phyloP scores from a whole-genome alignment of 2,888 invertebrate species.

The Xylota sylvarum region DNA sequence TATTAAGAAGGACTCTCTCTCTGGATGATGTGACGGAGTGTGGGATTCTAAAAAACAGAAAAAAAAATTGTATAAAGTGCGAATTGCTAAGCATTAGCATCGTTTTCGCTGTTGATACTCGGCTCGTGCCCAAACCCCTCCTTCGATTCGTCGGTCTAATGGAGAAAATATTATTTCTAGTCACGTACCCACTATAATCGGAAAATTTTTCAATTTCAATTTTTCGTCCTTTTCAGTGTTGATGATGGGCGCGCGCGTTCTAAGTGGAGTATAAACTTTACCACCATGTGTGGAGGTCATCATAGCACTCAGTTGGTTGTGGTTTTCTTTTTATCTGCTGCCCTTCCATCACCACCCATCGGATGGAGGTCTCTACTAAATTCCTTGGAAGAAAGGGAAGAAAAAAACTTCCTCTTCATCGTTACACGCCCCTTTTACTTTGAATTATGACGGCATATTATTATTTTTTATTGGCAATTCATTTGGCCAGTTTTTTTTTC shows the following conservation, averaged over 20 bases:
- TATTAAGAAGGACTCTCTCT: constrained; percentile 59
- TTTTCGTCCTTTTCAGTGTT: constrained; percentile 43
- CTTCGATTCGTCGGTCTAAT: constrained; percentile 3
- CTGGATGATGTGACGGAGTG: constrained; percentile 15
- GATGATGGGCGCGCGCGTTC: constrained; percentile 27
- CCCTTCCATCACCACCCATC: not conserved
- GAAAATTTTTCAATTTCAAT: constrained; percentile 68
- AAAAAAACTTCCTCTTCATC: not conserved
- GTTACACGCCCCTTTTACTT: constrained; percentile 41
- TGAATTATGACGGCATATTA: constrained; percentile 70
- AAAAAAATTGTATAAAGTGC: constrained; percentile 41
- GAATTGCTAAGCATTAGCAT: constrained; percentile 65
- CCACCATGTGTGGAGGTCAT: constrained; percentile 35
- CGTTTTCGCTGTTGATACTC: constrained; percentile 44
- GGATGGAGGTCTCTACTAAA: not conserved
- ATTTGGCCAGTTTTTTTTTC: constrained; percentile 52
- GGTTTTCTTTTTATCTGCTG: constrained; percentile 16
- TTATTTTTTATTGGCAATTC: constrained; percentile 73
- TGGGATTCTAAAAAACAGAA: not conserved
- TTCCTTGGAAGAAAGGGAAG: not conserved
- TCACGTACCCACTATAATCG: constrained; percentile 71
- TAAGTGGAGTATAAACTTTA: constrained; percentile 12
- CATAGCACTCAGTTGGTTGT: constrained; percentile 2
- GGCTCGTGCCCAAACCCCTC: constrained; percentile 1
- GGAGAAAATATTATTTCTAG: constrained; percentile 72